Percentiles rank a stretch among this genome's conserved stretches.
These are phyloP conservation scores for Apteryx mantelli DNA, from an alignment of 2,113 vertebrate species.

Conservation along the genomic window DNA sequence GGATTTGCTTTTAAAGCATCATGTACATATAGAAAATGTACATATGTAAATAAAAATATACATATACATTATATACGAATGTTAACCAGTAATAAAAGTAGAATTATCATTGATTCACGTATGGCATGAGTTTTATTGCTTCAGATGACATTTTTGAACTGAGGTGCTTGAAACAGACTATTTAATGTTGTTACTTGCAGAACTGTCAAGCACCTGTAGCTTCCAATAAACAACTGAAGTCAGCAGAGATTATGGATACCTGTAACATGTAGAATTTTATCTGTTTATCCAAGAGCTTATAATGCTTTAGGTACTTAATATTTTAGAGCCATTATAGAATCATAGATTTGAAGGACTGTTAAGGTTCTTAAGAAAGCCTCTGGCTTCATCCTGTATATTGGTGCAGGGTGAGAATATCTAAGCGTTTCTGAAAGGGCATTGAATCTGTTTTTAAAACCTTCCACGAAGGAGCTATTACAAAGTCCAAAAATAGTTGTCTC, in stretches of 20 bases:
- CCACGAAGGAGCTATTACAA: neutral
- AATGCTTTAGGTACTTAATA: neutral
- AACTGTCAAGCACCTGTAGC: neutral
- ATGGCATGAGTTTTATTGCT: neutral
- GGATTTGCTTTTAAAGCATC: neutral
- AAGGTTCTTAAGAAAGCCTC: neutral
- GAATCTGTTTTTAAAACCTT: neutral
- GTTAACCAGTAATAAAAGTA: neutral
- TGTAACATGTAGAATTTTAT: neutral
- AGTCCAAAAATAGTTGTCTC: neutral
- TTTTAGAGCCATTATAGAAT: neutral
- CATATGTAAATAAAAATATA: neutral
- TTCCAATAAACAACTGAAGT: neutral
- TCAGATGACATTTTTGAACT: neutral
- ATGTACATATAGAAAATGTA: neutral
- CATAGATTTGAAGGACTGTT: neutral
- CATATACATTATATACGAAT: neutral
- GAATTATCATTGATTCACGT: neutral
- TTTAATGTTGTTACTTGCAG: neutral
- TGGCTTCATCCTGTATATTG: neutral
- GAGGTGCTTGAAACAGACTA: neutral
- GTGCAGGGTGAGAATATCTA: neutral
- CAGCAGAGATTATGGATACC: neutral
- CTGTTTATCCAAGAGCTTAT: neutral
- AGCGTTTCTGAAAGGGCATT: neutral